Evolutionary conservation across 2,113 vertebrate genomes (phyloP).

Genomic region (Tichodroma muraria): DNA sequence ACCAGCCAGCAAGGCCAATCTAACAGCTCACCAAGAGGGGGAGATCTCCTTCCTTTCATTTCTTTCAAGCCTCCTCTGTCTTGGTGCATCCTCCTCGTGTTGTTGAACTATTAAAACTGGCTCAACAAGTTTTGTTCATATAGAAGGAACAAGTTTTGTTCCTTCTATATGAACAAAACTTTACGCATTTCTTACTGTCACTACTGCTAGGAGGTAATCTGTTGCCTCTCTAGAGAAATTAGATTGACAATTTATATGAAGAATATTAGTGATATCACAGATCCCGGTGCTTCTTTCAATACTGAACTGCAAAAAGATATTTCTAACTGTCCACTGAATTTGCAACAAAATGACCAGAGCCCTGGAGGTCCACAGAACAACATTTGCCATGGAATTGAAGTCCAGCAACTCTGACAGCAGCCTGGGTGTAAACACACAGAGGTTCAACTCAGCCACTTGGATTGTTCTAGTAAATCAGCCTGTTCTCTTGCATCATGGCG

Average conservation of each 20-base stretch:
- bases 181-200: neutral
- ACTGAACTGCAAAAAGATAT: neutral
- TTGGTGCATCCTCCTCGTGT: fast-evolving
- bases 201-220: neutral
- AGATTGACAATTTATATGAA: neutral
- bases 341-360: neutral
- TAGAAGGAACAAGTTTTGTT: too few species aligned
- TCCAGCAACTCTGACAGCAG: neutral
- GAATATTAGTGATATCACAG: neutral
- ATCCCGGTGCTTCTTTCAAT: neutral
- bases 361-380: neutral
- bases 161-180: neutral
- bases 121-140: too few species aligned
- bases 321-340: neutral
- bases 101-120: neutral
- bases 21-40: neutral
- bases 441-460: neutral
- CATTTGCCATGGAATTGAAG: neutral
- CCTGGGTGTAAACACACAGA: neutral
- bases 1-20: neutral
- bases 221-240: neutral
- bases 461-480: neutral
- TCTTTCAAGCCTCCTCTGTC: neutral
- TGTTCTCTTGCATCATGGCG: neutral
- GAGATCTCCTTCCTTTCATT: neutral